These are phyloP conservation scores for Proteles cristata DNA, from an alignment of 2,113 vertebrate genomes.

Conservation along the genomic window DNA sequence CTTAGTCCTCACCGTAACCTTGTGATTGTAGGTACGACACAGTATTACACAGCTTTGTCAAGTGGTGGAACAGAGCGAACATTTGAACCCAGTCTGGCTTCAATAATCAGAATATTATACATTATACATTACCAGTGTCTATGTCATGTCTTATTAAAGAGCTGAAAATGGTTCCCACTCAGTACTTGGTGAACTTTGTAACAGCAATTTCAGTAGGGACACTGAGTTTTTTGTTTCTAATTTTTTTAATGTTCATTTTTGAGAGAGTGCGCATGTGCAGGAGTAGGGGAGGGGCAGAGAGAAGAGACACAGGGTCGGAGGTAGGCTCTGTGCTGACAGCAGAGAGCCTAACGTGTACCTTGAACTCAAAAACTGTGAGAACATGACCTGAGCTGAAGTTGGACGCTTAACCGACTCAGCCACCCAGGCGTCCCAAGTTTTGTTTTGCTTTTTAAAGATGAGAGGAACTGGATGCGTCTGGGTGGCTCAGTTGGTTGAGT, in stretches of 20 bases:
- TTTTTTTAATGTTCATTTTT: neutral
- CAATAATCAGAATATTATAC: neutral
- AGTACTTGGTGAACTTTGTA: neutral
- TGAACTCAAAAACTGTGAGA: too few species aligned
- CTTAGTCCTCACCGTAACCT: neutral
- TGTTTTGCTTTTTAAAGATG: too few species aligned
- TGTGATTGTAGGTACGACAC: neutral
- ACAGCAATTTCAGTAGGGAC: neutral
- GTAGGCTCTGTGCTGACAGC: too few species aligned
- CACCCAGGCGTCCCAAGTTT: too few species aligned
- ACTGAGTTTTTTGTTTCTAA: neutral
- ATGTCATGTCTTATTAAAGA: neutral
- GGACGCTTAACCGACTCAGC: too few species aligned
- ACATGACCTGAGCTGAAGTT: too few species aligned
- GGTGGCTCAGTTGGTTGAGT: too few species aligned
- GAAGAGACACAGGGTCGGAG: too few species aligned
- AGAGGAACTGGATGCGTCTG: too few species aligned
- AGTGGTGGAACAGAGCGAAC: neutral
- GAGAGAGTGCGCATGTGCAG: too few species aligned
- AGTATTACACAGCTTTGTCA: neutral
- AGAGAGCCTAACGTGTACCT: too few species aligned
- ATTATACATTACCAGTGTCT: neutral
- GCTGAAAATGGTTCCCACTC: neutral
- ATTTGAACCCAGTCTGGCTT: neutral
- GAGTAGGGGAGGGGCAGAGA: too few species aligned